These are phyloP conservation scores for Gymnosoma rotundatum DNA, from an alignment of 2,888 invertebrate species.

Conservation along the genomic window DNA sequence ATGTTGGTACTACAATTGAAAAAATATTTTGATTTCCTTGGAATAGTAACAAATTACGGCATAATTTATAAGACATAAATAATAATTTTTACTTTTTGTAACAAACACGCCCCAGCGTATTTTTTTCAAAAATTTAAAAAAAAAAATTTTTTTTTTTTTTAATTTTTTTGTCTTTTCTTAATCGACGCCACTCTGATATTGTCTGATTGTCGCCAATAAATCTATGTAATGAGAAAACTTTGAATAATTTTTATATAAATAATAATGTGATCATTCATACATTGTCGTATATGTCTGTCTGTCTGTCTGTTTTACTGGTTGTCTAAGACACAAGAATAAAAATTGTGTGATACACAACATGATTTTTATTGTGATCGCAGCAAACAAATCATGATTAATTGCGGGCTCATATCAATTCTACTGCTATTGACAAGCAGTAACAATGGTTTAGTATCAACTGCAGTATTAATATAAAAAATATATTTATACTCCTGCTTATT, in stretches of 20 bases:
- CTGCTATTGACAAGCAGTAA: slow-evolving; percentile 63
- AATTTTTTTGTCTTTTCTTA: neutral
- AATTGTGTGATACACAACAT: slow-evolving; percentile 66
- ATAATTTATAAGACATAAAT: too few relatives aligned
- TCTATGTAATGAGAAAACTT: slow-evolving; percentile 54
- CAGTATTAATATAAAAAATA: neutral
- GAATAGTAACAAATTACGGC: too few relatives aligned
- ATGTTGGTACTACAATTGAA: too few relatives aligned
- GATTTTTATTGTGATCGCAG: slow-evolving; percentile 67
- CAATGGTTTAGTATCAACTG: slow-evolving; percentile 19
- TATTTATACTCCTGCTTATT: slow-evolving; percentile 11
- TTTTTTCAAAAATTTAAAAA: too few relatives aligned
- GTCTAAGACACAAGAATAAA: slow-evolving; percentile 37
- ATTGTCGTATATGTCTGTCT: slow-evolving; percentile 33
- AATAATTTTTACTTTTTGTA: neutral
- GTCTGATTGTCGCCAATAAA: slow-evolving; percentile 61
- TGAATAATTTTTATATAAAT: slow-evolving; percentile 64
- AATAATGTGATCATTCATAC: slow-evolving; percentile 59
- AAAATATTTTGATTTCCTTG: too few relatives aligned
- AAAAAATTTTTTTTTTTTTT: neutral
- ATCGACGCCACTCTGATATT: slow-evolving; percentile 55
- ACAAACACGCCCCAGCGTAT: slow-evolving; percentile 26
- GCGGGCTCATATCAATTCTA: slow-evolving; percentile 64
- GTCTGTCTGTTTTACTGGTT: slow-evolving; percentile 4
- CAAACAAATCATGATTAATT: slow-evolving; percentile 70